Base-by-base conservation (phyloP, 2,797 vertebrate genomes). In the Oreortyx pictus region DNA sequence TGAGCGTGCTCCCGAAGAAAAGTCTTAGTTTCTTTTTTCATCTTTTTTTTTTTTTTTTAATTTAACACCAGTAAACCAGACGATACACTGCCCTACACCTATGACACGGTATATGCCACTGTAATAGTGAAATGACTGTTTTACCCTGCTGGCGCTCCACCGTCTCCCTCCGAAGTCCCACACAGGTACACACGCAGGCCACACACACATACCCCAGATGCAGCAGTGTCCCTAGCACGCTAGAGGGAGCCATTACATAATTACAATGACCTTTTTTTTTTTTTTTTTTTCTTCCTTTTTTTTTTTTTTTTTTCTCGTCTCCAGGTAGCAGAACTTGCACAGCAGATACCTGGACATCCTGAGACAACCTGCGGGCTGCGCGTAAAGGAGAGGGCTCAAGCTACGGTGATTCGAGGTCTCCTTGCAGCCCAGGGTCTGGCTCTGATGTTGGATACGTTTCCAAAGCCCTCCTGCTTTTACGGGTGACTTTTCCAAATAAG, bases 191-290 rank as follows among this genome's bases (percentile, higher is more conserved):
- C 11, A 2, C 31, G 7, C 0, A 6, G 20, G 49, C 43, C 50
- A 16, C 15, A 14, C n/a, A 11, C 14, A 96, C 8, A 65, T 97
- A 77, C 97, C 97, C 94, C 96, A 78, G 18, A 60, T 92, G 94
- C 89, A 95, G 90, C 75, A 60, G 83, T 72, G 61, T 2, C 67
- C 77, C 82, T 56, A 31, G 59, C 70, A 90, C 97, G 92, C 96
- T 95, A 97, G 97, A 95, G 97, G 96, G 97, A 92, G 93, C 79
- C 91, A 52, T 92, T 70, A 93, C 93, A 97, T 94, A 98, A 96
- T 97, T 95, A 93, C 97, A 95, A 77, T 37, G 64, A 75, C 90
- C 79, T 24, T 65, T 41, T 39, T 33, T 20, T 33, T 8, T 20
- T 22, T n/a, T n/a, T 20, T n/a, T 11, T 18, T 22, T n/a, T n/a